phyloP scores from a whole-genome alignment of 2,113 vertebrate species.

The Peucedramus taeniatus region DNA sequence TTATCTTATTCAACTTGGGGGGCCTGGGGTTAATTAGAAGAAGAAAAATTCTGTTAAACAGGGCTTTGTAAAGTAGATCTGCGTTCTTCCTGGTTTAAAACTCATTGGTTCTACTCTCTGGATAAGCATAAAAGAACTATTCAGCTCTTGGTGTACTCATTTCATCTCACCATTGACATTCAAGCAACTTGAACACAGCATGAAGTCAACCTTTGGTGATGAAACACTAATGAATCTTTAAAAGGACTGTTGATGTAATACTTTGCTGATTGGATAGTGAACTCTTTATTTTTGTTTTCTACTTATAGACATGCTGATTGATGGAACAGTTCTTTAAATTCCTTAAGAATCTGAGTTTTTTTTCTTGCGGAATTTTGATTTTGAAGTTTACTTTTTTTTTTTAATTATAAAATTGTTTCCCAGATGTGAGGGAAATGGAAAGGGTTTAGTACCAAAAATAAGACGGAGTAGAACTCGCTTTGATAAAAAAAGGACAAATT shows the following conservation, averaged over 20 bases:
- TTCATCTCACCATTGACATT: slow-evolving; percentile 7
- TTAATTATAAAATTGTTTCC: not conserved
- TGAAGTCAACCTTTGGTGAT: not conserved
- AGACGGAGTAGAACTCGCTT: not conserved
- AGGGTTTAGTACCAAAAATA: not conserved
- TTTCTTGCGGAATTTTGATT: not conserved
- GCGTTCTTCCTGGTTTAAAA: not conserved
- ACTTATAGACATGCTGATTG: not conserved
- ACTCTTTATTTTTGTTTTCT: not conserved
- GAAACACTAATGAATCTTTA: slow-evolving; percentile 23
- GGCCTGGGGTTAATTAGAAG: not conserved
- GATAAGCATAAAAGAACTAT: slow-evolving; percentile 11
- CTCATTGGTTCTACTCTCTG: slow-evolving; percentile 21
- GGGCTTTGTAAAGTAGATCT: not conserved
- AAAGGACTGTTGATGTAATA: not conserved
- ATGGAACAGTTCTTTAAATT: not conserved
- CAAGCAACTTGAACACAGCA: not conserved
- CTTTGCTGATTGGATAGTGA: not conserved
- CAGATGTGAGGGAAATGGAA: not conserved
- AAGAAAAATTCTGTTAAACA: not conserved
- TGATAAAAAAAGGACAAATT: not conserved
- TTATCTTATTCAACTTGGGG: not conserved
- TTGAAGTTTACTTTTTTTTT: not conserved
- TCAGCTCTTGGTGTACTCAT: not conserved
- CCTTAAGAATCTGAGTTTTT: not conserved